Percentiles rank a stretch among this genome's conserved stretches.
Conservation (phyloP, 2,888 invertebrate species). For the Xylocampa areola region DNA sequence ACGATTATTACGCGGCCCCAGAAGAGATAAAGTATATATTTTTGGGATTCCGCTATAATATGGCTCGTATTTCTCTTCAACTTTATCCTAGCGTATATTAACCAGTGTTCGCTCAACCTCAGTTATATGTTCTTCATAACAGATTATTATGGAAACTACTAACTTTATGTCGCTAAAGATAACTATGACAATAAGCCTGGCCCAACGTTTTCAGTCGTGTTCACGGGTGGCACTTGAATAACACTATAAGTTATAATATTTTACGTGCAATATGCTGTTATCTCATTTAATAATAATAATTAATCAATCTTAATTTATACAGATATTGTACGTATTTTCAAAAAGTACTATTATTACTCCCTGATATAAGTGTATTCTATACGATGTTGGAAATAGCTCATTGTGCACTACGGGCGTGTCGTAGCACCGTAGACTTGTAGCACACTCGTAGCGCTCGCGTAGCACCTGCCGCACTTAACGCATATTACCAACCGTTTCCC, state of each 20-base stretch:
- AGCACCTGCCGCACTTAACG: constrained; percentile 78
- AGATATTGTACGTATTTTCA: no score
- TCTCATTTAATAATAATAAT: no score
- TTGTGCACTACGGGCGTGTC: constrained; percentile 46
- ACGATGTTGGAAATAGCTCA: constrained; percentile 25
- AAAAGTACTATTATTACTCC: no score
- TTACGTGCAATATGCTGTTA: no score
- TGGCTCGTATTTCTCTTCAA: background rate
- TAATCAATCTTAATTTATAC: no score
- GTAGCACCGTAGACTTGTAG: constrained; percentile 65
- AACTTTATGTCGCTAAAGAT: no score
- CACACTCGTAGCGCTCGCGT: constrained; percentile 70
- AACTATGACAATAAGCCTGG: no score
- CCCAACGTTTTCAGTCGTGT: no score
- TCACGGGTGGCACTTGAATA: no score
- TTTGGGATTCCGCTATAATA: background rate
- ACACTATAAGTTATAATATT: no score
- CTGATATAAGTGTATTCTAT: constrained; percentile 16
- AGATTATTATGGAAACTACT: no score
- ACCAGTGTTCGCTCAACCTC: background rate
- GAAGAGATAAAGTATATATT: constrained; percentile 2
- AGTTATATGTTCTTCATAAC: no score
- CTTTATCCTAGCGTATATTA: background rate
- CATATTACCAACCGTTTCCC: constrained; percentile 72
- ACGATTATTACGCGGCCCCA: constrained; percentile 2